Evolutionary conservation across 1,140 invertebrate genomes (phyloP).

Genomic region (Stenopsyche tienmushanensis): DNA sequence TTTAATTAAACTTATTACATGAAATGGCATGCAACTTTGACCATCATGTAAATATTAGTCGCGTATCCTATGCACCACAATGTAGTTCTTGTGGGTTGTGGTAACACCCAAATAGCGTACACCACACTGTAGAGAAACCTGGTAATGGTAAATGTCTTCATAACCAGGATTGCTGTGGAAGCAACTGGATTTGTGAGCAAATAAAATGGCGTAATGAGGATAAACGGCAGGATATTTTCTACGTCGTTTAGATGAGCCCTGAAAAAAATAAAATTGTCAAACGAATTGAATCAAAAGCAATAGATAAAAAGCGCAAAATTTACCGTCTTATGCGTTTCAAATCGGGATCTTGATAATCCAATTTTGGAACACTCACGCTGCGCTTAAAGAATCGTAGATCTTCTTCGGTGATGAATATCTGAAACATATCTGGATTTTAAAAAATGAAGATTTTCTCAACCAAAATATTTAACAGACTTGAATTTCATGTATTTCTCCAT

Average conservation of each 20-base stretch:
- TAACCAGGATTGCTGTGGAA: slow-evolving; percentile 52
- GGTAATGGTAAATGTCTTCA: slow-evolving; percentile 45
- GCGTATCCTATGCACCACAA: slow-evolving; percentile 48
- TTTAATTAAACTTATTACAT: neutral
- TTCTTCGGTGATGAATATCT: neutral
- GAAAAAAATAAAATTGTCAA: neutral
- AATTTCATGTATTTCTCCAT: no score
- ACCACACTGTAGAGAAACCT: neutral
- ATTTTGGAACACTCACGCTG: no score
- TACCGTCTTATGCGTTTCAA: neutral
- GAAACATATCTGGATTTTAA: neutral
- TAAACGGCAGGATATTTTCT: neutral
- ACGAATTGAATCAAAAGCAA: neutral
- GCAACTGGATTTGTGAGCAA: slow-evolving; percentile 59
- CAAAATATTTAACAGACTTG: no score
- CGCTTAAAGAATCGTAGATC: neutral
- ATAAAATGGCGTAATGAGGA: slow-evolving; percentile 62
- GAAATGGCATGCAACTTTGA: slow-evolving; percentile 42
- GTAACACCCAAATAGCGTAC: slow-evolving; percentile 42
- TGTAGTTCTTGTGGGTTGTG: slow-evolving; percentile 59
- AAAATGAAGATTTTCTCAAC: no score
- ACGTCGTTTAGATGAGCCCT: neutral
- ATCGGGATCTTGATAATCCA: neutral
- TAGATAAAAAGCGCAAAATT: neutral
- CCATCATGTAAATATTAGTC: slow-evolving; percentile 52